These are phyloP conservation scores for Frieseomelitta varia DNA, from an alignment of 1,140 invertebrate species.

Conservation along the genomic window DNA sequence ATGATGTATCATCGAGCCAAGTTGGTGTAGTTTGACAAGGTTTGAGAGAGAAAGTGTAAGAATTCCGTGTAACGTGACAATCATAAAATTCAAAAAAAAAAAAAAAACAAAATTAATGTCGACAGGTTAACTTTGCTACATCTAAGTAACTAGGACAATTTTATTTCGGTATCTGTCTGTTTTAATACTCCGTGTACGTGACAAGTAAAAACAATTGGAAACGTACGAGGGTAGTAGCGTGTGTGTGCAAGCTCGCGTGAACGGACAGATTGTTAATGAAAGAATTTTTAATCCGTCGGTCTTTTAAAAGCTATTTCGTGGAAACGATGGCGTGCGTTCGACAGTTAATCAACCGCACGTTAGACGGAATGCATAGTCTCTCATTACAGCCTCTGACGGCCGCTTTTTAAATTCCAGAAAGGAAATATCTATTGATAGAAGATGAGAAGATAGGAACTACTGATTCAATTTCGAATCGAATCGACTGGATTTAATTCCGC, in stretches of 20 bases:
- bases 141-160: no score
- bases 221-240: not conserved
- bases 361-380: not conserved
- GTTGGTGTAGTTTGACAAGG: no score
- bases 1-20: no score
- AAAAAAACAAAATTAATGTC: no score
- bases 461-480: not conserved
- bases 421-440: not conserved
- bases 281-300: not conserved
- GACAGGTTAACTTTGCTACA: no score
- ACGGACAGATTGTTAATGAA: not conserved
- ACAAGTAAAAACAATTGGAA: not conserved
- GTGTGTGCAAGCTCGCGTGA: not conserved
- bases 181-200: not conserved
- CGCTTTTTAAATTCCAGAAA: not conserved
- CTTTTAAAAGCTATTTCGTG: not conserved
- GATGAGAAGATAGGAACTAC: no score
- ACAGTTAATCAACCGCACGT: not conserved
- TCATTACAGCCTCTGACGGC: not conserved
- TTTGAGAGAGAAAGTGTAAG: no score
- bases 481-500: not conserved
- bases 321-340: not conserved
- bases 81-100: no score
- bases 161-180: no score
- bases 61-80: no score